A percentile compares a stretch with the other conserved stretches of the same genome.
Evolutionary conservation across 1,140 invertebrate genomes (phyloP).

Genomic region (Hirudo medicinalis): DNA sequence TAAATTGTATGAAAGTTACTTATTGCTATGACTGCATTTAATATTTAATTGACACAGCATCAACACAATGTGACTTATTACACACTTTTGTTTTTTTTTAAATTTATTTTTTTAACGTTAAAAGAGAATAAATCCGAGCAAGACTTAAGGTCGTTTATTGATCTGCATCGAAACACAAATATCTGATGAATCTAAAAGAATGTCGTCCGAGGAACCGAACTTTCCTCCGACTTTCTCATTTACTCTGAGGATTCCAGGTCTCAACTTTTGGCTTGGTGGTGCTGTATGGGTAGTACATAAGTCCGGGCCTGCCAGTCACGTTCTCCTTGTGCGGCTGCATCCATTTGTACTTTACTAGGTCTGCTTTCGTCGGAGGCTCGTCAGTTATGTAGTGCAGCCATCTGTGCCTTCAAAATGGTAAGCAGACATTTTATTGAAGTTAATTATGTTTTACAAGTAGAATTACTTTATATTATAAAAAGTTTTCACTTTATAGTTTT

Average conservation of each 20-base stretch:
- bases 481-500: no score
- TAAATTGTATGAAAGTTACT: no score
- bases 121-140: neutral
- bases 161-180: no score
- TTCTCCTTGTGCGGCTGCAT: constrained; percentile 70
- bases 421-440: constrained; percentile 4
- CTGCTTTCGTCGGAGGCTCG: constrained; percentile 49
- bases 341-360: constrained; percentile 58
- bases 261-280: constrained; percentile 72
- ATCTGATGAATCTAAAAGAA: no score
- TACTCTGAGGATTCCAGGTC: constrained; percentile 57
- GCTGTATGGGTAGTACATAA: constrained; percentile 68
- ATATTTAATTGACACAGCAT: neutral
- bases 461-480: neutral
- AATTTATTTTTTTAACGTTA: neutral
- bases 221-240: neutral
- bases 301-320: constrained; percentile 55
- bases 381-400: constrained; percentile 76
- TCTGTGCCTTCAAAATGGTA: constrained; percentile 40
- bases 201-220: no score
- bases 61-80: constrained; percentile 1
- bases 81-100: neutral
- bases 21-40: neutral
- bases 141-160: constrained; percentile 22
- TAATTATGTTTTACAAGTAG: neutral